These are phyloP conservation scores for Acleris holmiana DNA, from an alignment of 2,888 invertebrate species.

Conservation along the genomic window DNA sequence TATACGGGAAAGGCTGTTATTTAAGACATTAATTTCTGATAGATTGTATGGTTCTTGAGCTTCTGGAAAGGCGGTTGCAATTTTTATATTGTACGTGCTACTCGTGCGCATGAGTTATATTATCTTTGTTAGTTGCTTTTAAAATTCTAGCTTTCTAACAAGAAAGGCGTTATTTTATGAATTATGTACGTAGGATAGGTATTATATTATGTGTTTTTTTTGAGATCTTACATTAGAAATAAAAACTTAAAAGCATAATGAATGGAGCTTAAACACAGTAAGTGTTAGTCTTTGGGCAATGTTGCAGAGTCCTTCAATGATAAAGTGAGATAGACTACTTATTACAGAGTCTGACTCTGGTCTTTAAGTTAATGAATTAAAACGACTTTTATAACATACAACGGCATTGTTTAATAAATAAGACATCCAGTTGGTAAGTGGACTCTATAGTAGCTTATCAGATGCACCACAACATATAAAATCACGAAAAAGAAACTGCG, in stretches of 20 bases:
- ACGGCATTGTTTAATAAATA: not conserved
- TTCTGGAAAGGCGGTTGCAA: too few relatives aligned
- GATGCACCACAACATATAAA: constrained; percentile 9
- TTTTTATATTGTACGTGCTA: too few relatives aligned
- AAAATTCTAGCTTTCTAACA: too few relatives aligned
- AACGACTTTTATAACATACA: constrained; percentile 13
- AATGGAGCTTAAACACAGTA: constrained; percentile 23
- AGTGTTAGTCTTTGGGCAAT: constrained; percentile 18
- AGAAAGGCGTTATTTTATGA: too few relatives aligned
- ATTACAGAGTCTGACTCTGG: constrained; percentile 5
- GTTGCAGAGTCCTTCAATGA: constrained; percentile 1
- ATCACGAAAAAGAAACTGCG: constrained; percentile 24
- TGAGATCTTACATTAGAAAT: too few relatives aligned
- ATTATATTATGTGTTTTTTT: too few relatives aligned
- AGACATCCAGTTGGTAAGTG: not conserved
- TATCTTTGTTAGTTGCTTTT: too few relatives aligned
- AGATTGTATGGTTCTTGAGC: not conserved
- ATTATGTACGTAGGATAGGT: too few relatives aligned
- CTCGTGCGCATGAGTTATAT: too few relatives aligned
- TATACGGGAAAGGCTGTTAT: constrained; percentile 14
- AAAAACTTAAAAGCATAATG: constrained; percentile 7
- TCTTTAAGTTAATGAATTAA: constrained; percentile 17
- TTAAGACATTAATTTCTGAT: not conserved
- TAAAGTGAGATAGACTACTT: constrained; percentile 7
- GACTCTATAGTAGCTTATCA: not conserved